Conservation (phyloP, 2,797 vertebrate species). For the Rhabdomys pumilio region DNA sequence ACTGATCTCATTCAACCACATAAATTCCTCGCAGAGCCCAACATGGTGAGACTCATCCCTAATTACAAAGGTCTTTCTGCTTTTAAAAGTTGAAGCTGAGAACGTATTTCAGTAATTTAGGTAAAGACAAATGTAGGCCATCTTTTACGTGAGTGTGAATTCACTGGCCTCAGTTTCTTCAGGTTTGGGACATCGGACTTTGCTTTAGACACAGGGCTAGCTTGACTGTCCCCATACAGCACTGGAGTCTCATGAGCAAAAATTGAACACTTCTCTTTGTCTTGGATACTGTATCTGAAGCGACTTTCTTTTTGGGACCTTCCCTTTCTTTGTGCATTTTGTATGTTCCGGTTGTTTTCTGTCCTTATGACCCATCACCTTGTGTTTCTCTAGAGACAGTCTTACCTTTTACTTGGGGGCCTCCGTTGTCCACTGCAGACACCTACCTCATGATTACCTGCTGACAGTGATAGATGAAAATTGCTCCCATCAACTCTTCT, state of each 20-base stretch:
- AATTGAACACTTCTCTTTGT: neutral
- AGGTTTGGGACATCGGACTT: neutral
- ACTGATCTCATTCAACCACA: neutral
- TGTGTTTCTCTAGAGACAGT: neutral
- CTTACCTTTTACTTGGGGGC: neutral
- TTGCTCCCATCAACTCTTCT: neutral
- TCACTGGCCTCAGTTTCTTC: neutral
- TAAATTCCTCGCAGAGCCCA: constrained; percentile 44
- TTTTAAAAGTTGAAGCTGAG: constrained; percentile 38
- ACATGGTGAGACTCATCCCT: neutral
- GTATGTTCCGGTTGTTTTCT: neutral
- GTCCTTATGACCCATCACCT: neutral
- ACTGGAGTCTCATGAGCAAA: neutral
- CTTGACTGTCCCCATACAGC: too few species aligned
- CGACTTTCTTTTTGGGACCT: neutral
- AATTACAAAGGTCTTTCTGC: neutral
- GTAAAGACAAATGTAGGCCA: neutral
- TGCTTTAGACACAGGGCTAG: neutral
- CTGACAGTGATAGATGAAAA: neutral
- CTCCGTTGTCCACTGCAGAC: neutral
- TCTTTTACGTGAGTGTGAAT: neutral
- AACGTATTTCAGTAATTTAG: constrained; percentile 17
- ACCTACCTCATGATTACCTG: neutral
- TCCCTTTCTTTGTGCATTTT: neutral
- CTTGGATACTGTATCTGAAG: neutral